Evolutionary conservation across 2,797 vertebrate genomes (phyloP), one percentile per base, ranked within the genome.

Genomic region (Graptemys geographica): DNA sequence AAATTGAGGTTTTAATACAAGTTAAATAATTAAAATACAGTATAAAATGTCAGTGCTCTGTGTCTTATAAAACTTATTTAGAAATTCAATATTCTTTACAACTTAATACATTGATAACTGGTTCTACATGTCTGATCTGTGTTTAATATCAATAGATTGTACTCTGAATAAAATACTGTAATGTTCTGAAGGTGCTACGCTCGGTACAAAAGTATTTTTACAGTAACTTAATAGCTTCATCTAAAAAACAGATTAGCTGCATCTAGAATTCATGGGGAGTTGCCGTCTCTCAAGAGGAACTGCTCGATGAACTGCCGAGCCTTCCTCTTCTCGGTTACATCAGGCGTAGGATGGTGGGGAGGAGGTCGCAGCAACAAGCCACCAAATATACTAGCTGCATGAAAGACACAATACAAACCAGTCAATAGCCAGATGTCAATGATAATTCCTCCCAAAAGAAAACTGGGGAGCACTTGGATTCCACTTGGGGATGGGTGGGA

Each of bases 261-360:
- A 56, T 25, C 51, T 55, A 84, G 57, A 88, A 12, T 95, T 98
- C 96, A 98, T 3, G 89, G 62, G 28, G 79, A 93, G 52, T 82
- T 83, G 23, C 90, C 89, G 72, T 92, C 88, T 27, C 27, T 96
- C 56, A 89, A 2, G 79, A 99, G 98, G 97, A 99, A 99, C 92
- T 99, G 99, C 31, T 95, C 98, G 96, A 99, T 98, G 76, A 99
- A 99, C 49, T 99, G 99, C 97, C 99, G 99, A n/a, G 98, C 98
- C 95, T 98, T 99, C 97, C 97, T 99, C 98, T 99, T 99, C 84
- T 99, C 98, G 0, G 93, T 89, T 6, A 98, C 97, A 88, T 99
- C 98, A 12, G 99, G 99, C 3, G 98, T 97, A 8, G 95, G 96
- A 0, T 72, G 90, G 4, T 86, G 91, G 0, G 98, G 96, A 12